Base-by-base conservation (phyloP, 2,888 invertebrate species). In the Macrosoma leucophasiata region DNA sequence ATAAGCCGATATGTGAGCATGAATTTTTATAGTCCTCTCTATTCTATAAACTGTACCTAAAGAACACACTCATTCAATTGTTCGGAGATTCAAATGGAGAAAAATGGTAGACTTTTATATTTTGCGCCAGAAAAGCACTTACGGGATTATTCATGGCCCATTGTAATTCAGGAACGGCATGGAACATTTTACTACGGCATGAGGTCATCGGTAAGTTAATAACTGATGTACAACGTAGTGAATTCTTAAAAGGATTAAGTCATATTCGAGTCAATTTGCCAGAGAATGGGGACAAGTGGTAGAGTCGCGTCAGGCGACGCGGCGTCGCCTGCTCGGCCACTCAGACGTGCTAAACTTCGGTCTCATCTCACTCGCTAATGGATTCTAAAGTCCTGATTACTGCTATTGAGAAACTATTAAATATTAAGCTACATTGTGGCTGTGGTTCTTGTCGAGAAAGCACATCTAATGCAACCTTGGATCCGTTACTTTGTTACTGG, bases 221-320 rank as follows among this genome's bases (percentile, higher is more conserved):
- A 62, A 58, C 42, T 58, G 50, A 54, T 58, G 48, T 44, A 22
- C 31, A 50, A 42, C 44, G 49, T 47, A 58, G 58, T 58, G 62
- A 64, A 69, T 71, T 66, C 62, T 68, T 70, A 67, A 73, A 75
- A 68, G 75, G 74, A 78, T 78, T 77, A 75, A 70, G 66, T 69
- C 67, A 66, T 67, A 68, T 65, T 65, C 58, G 55, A 69, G 65
- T 64, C 62, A 72, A 72, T 74, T 73, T 67, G 62, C 62, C 55
- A 64, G 51, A 62, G 73, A 81, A 79, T 73, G 77, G 55, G 77
- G 71, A 59, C 81, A 76, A 77, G 72, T 74, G 68, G 55, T 33
- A 33, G 30, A 42, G 68, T 56, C 72, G 76, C 78, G 77, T 52
- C 79, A 48, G 48, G 46, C 38, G 72, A 44, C 69, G 62, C 62